Evolutionary conservation across 2,113 vertebrate genomes (phyloP).

Genomic region (Anarrhichthys ocellatus): DNA sequence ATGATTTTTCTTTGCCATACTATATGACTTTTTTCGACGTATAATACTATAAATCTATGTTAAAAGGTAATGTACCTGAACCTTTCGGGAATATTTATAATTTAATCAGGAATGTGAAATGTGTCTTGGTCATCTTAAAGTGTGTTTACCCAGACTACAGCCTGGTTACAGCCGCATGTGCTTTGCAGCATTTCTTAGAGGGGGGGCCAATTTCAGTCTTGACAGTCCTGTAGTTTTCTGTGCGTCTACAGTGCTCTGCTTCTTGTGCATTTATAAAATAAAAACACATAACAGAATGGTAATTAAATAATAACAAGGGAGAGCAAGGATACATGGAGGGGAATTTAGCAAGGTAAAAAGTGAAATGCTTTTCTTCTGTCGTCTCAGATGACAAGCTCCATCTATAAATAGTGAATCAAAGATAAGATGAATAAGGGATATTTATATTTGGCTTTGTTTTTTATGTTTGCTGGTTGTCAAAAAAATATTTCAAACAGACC

Average conservation of each 20-base stretch:
- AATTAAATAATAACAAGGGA: constrained; percentile 25
- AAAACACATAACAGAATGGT: constrained; percentile 1
- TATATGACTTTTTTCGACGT: not conserved
- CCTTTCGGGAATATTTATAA: not conserved
- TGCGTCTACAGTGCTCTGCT: not conserved
- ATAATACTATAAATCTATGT: not conserved
- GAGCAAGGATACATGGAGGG: constrained; percentile 5
- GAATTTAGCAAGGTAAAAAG: constrained; percentile 22
- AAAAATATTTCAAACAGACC: constrained; percentile 29
- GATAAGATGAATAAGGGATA: constrained; percentile 23
- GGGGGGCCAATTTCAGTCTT: not conserved
- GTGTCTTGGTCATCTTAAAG: not conserved
- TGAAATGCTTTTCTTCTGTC: constrained; percentile 20
- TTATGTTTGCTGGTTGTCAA: constrained; percentile 15
- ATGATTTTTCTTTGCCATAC: not conserved
- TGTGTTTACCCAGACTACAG: not conserved
- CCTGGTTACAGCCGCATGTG: not conserved
- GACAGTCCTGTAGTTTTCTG: not conserved
- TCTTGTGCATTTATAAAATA: not conserved
- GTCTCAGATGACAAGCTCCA: constrained; percentile 32
- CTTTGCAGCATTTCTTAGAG: not conserved
- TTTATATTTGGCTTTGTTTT: constrained; percentile 37
- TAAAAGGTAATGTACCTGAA: not conserved
- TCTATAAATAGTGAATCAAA: constrained; percentile 38
- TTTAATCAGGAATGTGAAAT: constrained; percentile 1